Percentiles rank a stretch among this genome's conserved stretches.
phyloP scores from a whole-genome alignment of 2,113 vertebrate species.

The Laticauda laticaudata region DNA sequence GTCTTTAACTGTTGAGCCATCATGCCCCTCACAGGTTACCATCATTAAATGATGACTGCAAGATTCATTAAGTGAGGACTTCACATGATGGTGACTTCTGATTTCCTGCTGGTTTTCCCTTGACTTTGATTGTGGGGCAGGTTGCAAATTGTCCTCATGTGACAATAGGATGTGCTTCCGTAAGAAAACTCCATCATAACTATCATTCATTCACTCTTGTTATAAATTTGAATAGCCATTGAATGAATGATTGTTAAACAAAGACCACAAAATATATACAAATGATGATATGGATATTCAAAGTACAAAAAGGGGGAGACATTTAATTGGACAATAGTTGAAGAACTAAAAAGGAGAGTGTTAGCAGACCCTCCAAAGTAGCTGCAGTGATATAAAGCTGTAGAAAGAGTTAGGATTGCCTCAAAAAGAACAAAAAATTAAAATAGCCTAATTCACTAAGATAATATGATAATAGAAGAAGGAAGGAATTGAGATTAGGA shows the following conservation, averaged over 20 bases:
- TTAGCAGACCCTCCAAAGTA: not conserved
- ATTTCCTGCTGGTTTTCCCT: not conserved
- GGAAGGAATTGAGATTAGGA: not conserved
- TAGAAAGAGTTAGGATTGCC: not conserved
- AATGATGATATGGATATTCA: not conserved
- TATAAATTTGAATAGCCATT: not conserved
- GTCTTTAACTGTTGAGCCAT: not conserved
- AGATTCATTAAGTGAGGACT: not conserved
- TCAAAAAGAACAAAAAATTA: not conserved
- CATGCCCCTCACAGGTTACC: not conserved
- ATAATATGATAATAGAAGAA: not conserved
- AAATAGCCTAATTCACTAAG: not conserved
- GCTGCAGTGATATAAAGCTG: not conserved
- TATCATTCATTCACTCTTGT: not conserved
- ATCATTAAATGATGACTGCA: not conserved
- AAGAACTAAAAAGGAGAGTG: not conserved
- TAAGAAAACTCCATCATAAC: not conserved
- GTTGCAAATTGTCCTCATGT: not conserved
- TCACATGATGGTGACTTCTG: not conserved
- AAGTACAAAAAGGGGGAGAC: not conserved
- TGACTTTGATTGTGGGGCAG: not conserved
- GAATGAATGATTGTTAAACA: not conserved
- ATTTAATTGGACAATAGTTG: not conserved
- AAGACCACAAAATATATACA: not conserved
- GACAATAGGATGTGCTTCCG: not conserved